Base-by-base conservation (phyloP, 2,888 invertebrate species). In the Belgica antarctica region DNA sequence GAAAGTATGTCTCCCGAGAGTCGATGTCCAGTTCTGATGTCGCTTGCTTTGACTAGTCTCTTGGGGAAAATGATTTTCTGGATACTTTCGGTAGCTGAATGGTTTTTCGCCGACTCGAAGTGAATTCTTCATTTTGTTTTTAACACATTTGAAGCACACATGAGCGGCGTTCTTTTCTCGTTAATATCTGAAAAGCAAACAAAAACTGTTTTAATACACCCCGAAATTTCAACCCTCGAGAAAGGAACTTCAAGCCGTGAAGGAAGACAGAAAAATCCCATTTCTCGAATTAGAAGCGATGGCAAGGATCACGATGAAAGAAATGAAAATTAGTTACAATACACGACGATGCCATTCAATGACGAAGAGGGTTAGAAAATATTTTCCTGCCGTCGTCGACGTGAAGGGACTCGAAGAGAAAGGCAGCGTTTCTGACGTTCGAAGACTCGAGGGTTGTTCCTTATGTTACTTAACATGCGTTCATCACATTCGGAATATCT, bases 321-420 rank as follows among this genome's bases (percentile, higher is more conserved):
- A 63, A 63, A 63, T 63, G 63, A 63, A 63, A 63, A 63, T 63
- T 63, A 63, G 63, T 63, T 63, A 63, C 63, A 63, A 31, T 34
- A 63, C n/a, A n/a, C 63, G 63, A 63, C 63, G 63, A 63, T 36
- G 63, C 46, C 63, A 63, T 63, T 63, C 24, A 63, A 41, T 10
- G 31, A 63, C n/a, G 63, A 34, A 63, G 34, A 63, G 63, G 63
- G 63, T 63, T 41, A 15, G 36, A 22, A 22, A 46, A 63, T 10
- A 63, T 61, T 2, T 24, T 57, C 24, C n/a, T n/a, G n/a, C n/a
- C n/a, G n/a, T n/a, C n/a, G n/a, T n/a, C n/a, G n/a, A n/a, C n/a
- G n/a, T 7, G 19, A 57, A 24, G 57, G 19, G 19, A 19, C 8
- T 57, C 17, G 15, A 15, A n/a, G 41, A 41, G 12, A 41, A 41